These are phyloP conservation scores for Hemibagrus wyckioides DNA, from an alignment of 2,113 vertebrate species.

Conservation along the genomic window DNA sequence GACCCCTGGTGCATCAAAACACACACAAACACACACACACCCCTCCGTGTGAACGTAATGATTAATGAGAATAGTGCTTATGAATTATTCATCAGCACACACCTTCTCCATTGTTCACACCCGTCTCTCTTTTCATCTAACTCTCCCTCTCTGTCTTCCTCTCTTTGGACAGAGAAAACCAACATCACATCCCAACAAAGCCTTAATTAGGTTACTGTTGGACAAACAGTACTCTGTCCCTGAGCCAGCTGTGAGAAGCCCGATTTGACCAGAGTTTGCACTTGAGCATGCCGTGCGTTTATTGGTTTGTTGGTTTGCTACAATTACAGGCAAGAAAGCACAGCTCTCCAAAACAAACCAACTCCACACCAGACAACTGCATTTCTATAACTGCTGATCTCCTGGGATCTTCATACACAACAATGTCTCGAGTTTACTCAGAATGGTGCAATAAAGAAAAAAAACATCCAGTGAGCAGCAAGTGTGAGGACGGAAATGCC, in stretches of 20 bases:
- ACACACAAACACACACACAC: slow-evolving; percentile 29
- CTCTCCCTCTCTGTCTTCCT: neutral
- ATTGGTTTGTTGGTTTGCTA: slow-evolving; percentile 28
- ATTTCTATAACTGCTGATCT: too few relatives aligned
- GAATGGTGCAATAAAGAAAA: too few relatives aligned
- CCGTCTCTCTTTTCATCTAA: slow-evolving; percentile 26
- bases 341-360: neutral
- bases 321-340: slow-evolving; percentile 32
- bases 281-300: neutral
- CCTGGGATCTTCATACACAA: too few relatives aligned
- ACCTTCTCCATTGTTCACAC: slow-evolving; percentile 53
- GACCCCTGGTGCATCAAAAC: slow-evolving; percentile 42
- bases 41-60: slow-evolving; percentile 53
- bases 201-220: slow-evolving; percentile 60
- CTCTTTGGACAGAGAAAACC: slow-evolving; percentile 34
- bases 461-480: too few relatives aligned
- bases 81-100: slow-evolving; percentile 63
- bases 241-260: slow-evolving; percentile 25
- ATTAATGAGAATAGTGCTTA: slow-evolving; percentile 61
- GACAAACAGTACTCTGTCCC: slow-evolving; percentile 50
- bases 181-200: slow-evolving; percentile 55
- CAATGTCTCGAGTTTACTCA: too few relatives aligned
- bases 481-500: too few relatives aligned
- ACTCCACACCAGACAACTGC: neutral
- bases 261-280: slow-evolving; percentile 9